phyloP scores from a whole-genome alignment of 2,888 invertebrate genomes.

The Pharmacophagus antenor region DNA sequence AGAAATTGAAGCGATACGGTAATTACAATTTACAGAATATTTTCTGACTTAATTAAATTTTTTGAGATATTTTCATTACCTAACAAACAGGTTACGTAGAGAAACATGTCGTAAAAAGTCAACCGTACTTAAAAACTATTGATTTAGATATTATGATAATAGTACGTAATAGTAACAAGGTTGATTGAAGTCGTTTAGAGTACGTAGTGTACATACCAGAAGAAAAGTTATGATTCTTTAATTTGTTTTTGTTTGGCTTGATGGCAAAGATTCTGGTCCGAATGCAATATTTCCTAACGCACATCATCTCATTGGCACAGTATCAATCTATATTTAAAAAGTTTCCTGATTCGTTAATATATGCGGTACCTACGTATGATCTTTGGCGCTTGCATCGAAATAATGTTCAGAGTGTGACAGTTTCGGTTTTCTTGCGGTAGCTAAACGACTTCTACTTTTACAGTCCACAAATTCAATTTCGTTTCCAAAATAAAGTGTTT shows the following conservation, averaged over 20 bases:
- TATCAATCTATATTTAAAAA: conserved; percentile 64
- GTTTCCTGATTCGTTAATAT: conserved; percentile 67
- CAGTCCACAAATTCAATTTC: background rate
- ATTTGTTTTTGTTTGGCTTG: conserved; percentile 16
- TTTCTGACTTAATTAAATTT: background rate
- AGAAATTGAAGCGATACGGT: conserved; percentile 98
- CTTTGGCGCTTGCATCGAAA: conserved; percentile 62
- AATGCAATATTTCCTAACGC: conserved; percentile 39
- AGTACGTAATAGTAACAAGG: too few species aligned
- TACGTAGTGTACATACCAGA: background rate
- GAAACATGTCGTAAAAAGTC: background rate
- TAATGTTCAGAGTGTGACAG: conserved; percentile 70
- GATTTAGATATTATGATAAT: too few species aligned
- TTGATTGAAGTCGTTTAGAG: too few species aligned
- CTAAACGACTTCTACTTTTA: conserved; percentile 14
- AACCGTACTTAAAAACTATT: too few species aligned
- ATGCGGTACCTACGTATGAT: conserved; percentile 51
- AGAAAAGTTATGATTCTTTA: background rate
- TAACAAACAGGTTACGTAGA: background rate
- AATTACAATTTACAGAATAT: conserved; percentile 45
- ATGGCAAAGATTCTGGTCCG: conserved; percentile 24
- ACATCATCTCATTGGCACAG: conserved; percentile 63
- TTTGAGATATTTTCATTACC: background rate
- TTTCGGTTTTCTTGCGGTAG: conserved; percentile 48
- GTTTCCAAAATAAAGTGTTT: background rate